Evolutionary conservation across 2,888 invertebrate species (phyloP).

Genomic region (Dryadula phaetusa): DNA sequence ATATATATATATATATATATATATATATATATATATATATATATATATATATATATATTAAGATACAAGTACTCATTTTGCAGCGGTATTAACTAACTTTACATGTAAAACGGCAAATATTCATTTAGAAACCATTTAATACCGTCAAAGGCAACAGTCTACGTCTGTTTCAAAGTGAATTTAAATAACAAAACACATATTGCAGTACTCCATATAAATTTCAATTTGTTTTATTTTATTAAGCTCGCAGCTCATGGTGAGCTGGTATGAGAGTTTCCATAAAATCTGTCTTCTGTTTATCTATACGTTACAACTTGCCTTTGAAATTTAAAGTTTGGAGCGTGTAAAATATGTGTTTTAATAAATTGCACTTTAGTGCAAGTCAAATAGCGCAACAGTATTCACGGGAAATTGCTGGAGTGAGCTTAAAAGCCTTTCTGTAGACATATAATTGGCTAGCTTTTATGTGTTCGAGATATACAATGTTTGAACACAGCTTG

Average conservation of each 20-base stretch:
- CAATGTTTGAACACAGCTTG: not conserved
- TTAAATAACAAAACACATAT: not conserved
- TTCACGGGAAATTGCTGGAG: not conserved
- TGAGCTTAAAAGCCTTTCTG: not conserved
- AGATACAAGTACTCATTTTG: not conserved
- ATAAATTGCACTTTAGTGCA: slow-evolving; percentile 4
- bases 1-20: too few species aligned
- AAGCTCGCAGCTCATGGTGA: not conserved
- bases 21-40: too few species aligned
- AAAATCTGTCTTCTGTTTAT: not conserved
- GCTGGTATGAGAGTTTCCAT: not conserved
- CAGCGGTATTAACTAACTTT: not conserved
- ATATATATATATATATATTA: too few species aligned
- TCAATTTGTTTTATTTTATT: slow-evolving; percentile 1
- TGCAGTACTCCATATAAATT: not conserved
- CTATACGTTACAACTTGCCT: not conserved
- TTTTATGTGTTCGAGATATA: not conserved
- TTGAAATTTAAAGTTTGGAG: not conserved
- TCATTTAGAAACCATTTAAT: not conserved
- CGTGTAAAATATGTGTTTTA: not conserved
- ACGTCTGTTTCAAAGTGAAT: not conserved
- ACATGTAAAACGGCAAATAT: not conserved
- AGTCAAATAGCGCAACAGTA: not conserved
- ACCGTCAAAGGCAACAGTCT: not conserved
- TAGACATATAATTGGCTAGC: not conserved